Conservation (phyloP, 1,140 invertebrate species). For the Cyclina sinensis region DNA sequence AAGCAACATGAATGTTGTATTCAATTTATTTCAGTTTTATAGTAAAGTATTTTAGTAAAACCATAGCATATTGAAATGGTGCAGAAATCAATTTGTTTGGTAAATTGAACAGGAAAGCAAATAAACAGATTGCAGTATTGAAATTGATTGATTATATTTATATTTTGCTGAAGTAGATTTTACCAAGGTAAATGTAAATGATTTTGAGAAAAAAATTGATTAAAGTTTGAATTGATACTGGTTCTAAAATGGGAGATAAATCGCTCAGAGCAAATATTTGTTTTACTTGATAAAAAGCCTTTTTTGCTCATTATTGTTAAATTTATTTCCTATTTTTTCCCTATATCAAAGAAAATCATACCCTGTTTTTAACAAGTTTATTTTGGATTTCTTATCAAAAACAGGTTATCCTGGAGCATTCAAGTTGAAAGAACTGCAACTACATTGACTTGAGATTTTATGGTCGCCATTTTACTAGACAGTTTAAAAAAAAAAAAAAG, state of each 20-base stretch:
- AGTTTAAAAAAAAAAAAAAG: too few relatives aligned
- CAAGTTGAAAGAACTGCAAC: too few relatives aligned
- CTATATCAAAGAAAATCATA: background rate
- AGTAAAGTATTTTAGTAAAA: background rate
- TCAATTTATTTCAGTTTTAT: background rate
- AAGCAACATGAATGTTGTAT: background rate
- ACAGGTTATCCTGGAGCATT: too few relatives aligned
- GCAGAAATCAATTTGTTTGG: background rate
- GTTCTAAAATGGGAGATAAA: background rate
- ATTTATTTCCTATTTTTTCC: background rate
- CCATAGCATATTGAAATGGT: background rate
- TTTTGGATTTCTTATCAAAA: too few relatives aligned
- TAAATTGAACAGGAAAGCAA: background rate
- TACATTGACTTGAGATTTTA: too few relatives aligned
- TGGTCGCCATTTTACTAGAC: too few relatives aligned
- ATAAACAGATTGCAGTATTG: background rate
- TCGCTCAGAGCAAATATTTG: background rate
- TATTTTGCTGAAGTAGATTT: background rate
- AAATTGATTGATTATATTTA: conserved; percentile 35
- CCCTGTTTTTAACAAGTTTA: too few relatives aligned
- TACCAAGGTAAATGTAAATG: background rate
- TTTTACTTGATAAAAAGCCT: background rate
- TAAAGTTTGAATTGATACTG: background rate
- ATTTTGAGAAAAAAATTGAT: background rate
- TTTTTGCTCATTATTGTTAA: background rate